Conservation (phyloP, 2,797 vertebrate species). For the Sebastes glaucus region DNA sequence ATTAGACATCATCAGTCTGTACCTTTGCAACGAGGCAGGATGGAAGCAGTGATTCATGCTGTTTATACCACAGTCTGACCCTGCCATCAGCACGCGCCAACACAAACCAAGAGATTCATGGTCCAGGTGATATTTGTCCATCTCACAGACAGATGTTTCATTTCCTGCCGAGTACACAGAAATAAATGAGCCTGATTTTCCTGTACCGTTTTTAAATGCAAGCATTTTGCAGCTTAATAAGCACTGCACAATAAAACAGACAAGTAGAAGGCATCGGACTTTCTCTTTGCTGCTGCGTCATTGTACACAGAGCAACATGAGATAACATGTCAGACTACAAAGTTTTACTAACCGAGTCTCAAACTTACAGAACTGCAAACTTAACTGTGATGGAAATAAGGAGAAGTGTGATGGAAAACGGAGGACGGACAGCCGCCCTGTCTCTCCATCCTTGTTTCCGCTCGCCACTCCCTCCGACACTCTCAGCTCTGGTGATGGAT, state of each 20-base stretch:
- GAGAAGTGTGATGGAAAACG: neutral
- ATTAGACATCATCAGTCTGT: no score
- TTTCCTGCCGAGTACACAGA: neutral
- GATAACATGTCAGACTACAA: neutral
- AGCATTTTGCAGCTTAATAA: neutral
- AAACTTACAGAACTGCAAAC: neutral
- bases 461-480: neutral
- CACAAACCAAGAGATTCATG: neutral
- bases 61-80: neutral
- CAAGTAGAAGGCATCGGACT: neutral
- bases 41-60: neutral
- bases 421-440: neutral
- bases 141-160: neutral
- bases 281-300: neutral
- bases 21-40: no score
- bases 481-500: neutral
- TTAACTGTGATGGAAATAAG: neutral
- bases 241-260: neutral
- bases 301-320: neutral
- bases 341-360: neutral
- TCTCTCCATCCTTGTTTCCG: neutral
- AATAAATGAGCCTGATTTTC: no score
- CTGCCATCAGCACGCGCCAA: neutral
- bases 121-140: neutral
- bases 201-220: no score